These are phyloP conservation scores for Prorops nasuta DNA, from an alignment of 1,140 invertebrate genomes.

Conservation along the genomic window DNA sequence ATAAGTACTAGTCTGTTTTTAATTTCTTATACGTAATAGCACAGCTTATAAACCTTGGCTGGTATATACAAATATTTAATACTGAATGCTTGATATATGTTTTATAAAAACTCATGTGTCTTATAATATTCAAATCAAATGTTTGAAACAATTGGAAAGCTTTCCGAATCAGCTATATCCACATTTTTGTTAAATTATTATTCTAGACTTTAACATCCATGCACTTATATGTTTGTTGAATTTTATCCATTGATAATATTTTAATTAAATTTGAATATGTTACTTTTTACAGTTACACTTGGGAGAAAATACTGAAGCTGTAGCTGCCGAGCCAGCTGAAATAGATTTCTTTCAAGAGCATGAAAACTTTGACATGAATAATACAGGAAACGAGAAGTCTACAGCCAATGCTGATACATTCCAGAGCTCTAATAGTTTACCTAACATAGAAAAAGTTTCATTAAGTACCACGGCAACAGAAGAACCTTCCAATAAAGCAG, in stretches of 20 bases:
- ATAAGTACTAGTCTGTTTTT: too few species aligned
- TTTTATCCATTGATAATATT: constrained; percentile 6
- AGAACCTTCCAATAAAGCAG: constrained; percentile 20
- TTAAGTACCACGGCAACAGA: constrained; percentile 19
- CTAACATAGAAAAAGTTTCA: constrained; percentile 14
- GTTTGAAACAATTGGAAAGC: too few species aligned
- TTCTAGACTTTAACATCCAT: too few species aligned
- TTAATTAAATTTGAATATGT: constrained; percentile 15
- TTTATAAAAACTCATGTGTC: too few species aligned
- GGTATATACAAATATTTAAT: too few species aligned
- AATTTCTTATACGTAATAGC: too few species aligned
- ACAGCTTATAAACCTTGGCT: too few species aligned
- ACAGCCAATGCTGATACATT: constrained; percentile 25
- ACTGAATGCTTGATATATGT: too few species aligned
- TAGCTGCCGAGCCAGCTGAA: constrained; percentile 62
- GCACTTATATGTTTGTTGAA: too few species aligned
- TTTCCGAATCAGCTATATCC: too few species aligned
- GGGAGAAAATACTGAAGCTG: constrained; percentile 54
- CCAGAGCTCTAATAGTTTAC: constrained; percentile 17
- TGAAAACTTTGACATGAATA: constrained; percentile 50
- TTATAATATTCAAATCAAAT: too few species aligned
- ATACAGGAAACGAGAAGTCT: constrained; percentile 23
- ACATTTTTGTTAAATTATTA: too few species aligned
- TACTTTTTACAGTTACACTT: constrained; percentile 63
- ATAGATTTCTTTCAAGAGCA: constrained; percentile 83